Base-by-base conservation (phyloP, 2,113 vertebrate species). In the Opisthocomus hoazin region DNA sequence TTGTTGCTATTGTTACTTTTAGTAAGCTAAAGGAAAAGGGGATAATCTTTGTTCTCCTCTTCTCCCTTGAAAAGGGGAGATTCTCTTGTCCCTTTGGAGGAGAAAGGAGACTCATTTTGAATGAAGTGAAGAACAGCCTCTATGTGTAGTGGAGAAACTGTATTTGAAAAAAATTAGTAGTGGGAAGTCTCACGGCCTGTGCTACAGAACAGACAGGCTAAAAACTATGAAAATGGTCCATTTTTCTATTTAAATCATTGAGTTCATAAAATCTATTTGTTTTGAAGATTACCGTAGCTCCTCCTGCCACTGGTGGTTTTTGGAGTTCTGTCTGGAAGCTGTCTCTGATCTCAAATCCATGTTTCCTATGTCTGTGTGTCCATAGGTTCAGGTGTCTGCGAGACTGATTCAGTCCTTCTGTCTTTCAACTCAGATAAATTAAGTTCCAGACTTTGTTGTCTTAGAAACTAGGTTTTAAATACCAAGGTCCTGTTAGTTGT, bases 401-500 rank as follows among this genome's bases (percentile, higher is more conserved):
- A 69, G 34, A 36, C 30, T 39, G 56, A 84, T 77, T 80, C 46
- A 39, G 13, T 71, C 46, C 37, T 77, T 46, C 71, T 50, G 8
- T 70, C 76, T 86, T 84, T 64, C 79, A 90, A 15, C 27, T 54
- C 56, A 60, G 45, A 84, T 29, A 50, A 96, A 60, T 71, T 64
- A 74, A 81, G 16, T 88, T 82, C 48, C 85, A 60, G 56, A 20
- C 34, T 74, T 73, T 75, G 83, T 90, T 92, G 92, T 95, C 85
- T 88, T 88, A 64, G 90, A 89, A 94, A 97, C 92, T 64, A n/a
- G 26, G 19, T 78, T 96, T 94, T 71, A 90, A 93, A 91, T 92
- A 78, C 63, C 64, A 26, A 64, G 32, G n/a, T 90, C n/a, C 30
- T 70, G n/a, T 71, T 74, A 64, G 32, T 7, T 78, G 43, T 91